Percentiles rank a stretch among this genome's conserved stretches.
Evolutionary conservation across 1,140 invertebrate species (phyloP).

Genomic region (Sminthurides bifidus): DNA sequence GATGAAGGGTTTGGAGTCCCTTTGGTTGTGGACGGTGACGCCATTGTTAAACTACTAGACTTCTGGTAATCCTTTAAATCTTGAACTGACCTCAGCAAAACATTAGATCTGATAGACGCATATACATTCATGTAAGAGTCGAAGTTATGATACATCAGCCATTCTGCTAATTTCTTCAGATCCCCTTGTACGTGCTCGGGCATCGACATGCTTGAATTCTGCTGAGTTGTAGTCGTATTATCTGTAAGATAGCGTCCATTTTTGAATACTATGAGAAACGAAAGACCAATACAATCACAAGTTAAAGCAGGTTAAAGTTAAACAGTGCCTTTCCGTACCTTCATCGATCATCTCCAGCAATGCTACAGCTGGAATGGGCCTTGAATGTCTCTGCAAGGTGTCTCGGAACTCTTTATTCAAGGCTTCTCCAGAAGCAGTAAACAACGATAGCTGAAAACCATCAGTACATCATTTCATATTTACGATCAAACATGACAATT

Average conservation of each 20-base stretch:
- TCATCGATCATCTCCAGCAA: conserved; percentile 77
- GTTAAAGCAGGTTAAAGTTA: conserved; percentile 29
- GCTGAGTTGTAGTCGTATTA: conserved; percentile 40
- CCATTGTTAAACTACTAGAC: conserved; percentile 46
- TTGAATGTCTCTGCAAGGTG: conserved; percentile 69
- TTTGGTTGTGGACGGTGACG: conserved; percentile 15
- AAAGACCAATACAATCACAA: conserved; percentile 5
- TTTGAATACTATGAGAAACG: conserved; percentile 6
- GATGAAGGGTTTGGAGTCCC: conserved; percentile 27
- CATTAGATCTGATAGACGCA: conserved; percentile 57
- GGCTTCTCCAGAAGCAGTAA: conserved; percentile 57
- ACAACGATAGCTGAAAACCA: conserved; percentile 50
- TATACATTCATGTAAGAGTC: conserved; percentile 71
- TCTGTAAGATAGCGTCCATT: conserved; percentile 31
- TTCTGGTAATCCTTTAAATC: conserved; percentile 69
- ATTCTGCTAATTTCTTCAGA: conserved; percentile 65
- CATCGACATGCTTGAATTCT: conserved; percentile 43
- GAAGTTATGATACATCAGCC: conserved; percentile 66
- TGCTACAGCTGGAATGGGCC: conserved; percentile 68
- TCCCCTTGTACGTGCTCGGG: conserved; percentile 54
- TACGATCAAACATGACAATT: conserved; percentile 10
- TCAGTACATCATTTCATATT: conserved; percentile 2
- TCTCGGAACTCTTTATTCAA: conserved; percentile 79
- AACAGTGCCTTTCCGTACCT: conserved; percentile 41
- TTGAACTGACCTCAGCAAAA: conserved; percentile 62